phyloP scores from a whole-genome alignment of 2,888 invertebrate species.

The Cryptus armator region DNA sequence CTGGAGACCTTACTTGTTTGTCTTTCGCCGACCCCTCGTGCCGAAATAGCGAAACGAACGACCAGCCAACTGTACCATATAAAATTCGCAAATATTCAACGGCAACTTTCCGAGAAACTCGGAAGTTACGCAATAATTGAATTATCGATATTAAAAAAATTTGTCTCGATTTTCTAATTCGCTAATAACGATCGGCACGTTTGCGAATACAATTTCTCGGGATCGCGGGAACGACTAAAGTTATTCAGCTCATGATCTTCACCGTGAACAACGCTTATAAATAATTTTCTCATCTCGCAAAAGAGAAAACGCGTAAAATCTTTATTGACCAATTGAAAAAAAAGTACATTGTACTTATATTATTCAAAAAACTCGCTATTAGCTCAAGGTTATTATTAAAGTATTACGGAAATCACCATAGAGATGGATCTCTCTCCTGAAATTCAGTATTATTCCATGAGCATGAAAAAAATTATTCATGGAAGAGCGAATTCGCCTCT shows the following conservation, averaged over 20 bases:
- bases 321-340: conserved; percentile 40
- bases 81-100: conserved; percentile 25
- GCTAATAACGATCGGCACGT: background rate
- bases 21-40: conserved; percentile 71
- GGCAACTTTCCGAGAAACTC: background rate
- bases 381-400: conserved; percentile 59
- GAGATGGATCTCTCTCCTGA: conserved; percentile 51
- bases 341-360: conserved; percentile 29
- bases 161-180: background rate
- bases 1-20: conserved; percentile 79
- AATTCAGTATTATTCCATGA: conserved; percentile 49
- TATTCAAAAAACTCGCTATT: conserved; percentile 40
- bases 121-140: background rate
- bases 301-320: conserved; percentile 23
- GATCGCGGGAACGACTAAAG: background rate
- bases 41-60: conserved; percentile 66
- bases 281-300: background rate
- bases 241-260: conserved; percentile 6
- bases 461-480: conserved; percentile 60
- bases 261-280: conserved; percentile 4
- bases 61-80: conserved; percentile 14
- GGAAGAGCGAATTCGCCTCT: conserved; percentile 31
- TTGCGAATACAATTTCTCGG: background rate
- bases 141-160: background rate
- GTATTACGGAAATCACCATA: conserved; percentile 62